Evolutionary conservation across 23 tunicate genomes (phyloP).

Genomic region (Diplosoma virens): DNA sequence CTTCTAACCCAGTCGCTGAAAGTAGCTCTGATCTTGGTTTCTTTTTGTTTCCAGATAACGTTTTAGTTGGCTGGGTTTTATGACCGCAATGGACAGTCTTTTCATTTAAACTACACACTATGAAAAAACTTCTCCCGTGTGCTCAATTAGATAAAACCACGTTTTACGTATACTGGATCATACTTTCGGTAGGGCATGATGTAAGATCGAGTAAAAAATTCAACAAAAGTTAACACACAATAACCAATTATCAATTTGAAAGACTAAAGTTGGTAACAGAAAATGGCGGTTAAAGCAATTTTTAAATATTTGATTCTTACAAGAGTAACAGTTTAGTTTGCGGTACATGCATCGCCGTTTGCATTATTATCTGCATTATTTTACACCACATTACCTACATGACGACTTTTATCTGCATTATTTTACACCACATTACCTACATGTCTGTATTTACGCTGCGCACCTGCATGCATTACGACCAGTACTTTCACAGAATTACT

Average conservation of each 20-base stretch:
- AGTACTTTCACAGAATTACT: slow-evolving; percentile 1
- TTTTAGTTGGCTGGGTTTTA: neutral
- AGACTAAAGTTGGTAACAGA: too few species aligned
- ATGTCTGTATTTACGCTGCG: neutral
- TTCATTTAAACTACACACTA: neutral
- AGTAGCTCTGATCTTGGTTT: neutral
- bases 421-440: neutral
- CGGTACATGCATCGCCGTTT: neutral
- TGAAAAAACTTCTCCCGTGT: neutral
- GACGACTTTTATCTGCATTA: too few species aligned
- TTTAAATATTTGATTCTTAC: neutral
- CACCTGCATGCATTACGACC: neutral
- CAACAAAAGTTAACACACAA: neutral
- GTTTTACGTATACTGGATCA: neutral
- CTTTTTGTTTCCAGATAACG: neutral
- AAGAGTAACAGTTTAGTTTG: neutral
- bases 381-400: neutral
- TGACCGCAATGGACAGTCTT: neutral
- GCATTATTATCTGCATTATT: neutral
- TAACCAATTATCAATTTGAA: too few species aligned
- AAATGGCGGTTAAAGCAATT: neutral
- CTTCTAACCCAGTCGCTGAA: neutral
- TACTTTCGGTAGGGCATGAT: neutral
- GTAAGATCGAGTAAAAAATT: neutral
- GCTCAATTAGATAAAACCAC: neutral